Conservation (phyloP, 2,888 invertebrate species). For the Amiota communis region DNA sequence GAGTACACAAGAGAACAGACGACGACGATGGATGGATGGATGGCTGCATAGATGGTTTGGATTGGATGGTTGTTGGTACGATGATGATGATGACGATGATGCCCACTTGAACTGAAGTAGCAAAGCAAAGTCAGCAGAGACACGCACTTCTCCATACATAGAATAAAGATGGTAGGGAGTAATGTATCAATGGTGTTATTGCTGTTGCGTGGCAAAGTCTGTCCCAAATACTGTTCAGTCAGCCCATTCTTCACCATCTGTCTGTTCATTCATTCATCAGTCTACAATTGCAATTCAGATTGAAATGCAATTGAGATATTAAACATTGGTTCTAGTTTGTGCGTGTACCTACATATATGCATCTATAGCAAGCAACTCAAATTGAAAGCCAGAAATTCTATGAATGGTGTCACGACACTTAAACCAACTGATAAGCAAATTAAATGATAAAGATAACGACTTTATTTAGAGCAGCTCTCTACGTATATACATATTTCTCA, state of each 20-base stretch:
- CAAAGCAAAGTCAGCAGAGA: background rate
- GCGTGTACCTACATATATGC: slow-evolving; percentile 25
- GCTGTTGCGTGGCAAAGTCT: background rate
- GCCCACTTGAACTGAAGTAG: slow-evolving; percentile 11
- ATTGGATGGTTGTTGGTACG: no score
- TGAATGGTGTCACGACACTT: slow-evolving; percentile 51
- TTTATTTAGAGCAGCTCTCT: no score
- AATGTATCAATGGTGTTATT: background rate
- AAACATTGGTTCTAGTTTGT: slow-evolving; percentile 43
- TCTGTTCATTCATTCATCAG: background rate
- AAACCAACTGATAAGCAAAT: slow-evolving; percentile 41
- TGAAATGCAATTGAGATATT: slow-evolving; percentile 61
- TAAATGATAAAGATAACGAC: slow-evolving; percentile 42
- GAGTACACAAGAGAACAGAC: slow-evolving; percentile 19
- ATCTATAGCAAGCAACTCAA: background rate
- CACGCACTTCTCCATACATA: slow-evolving; percentile 9
- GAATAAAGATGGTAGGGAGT: background rate
- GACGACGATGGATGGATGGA: slow-evolving; percentile 8
- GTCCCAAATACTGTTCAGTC: no score
- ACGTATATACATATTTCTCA: no score
- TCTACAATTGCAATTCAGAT: slow-evolving; percentile 49
- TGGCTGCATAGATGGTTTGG: background rate
- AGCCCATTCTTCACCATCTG: background rate
- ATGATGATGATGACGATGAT: slow-evolving; percentile 18
- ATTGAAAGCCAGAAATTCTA: slow-evolving; percentile 29